Percentiles rank a stretch among this genome's conserved stretches.
These are phyloP conservation scores for Zygogramma bicolorata DNA, from an alignment of 2,888 invertebrate genomes.

Conservation along the genomic window DNA sequence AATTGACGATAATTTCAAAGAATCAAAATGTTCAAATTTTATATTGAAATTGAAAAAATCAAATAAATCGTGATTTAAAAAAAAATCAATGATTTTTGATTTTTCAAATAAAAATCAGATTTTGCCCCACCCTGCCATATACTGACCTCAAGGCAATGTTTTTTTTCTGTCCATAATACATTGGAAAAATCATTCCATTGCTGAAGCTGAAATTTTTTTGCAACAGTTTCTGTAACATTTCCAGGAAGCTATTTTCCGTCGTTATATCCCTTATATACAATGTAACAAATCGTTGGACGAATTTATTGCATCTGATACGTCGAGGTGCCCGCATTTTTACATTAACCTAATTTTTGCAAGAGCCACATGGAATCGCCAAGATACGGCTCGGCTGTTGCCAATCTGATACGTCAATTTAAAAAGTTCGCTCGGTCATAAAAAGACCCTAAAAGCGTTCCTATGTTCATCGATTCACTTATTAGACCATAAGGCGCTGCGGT, in stretches of 20 bases:
- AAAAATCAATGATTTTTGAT: no score
- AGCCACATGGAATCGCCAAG: slow-evolving; percentile 35
- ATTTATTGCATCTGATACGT: background rate
- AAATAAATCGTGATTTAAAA: no score
- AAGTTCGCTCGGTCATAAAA: slow-evolving; percentile 40
- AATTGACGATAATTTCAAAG: no score
- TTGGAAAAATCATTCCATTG: no score
- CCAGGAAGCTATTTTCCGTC: background rate
- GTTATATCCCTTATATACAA: background rate
- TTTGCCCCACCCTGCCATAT: no score
- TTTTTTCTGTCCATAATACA: no score
- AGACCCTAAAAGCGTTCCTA: slow-evolving; percentile 45
- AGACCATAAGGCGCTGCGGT: slow-evolving; percentile 26
- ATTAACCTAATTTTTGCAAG: slow-evolving; percentile 25
- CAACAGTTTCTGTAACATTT: no score
- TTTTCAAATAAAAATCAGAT: no score
- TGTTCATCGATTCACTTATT: slow-evolving; percentile 48
- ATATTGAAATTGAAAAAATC: no score
- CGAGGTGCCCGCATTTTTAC: background rate
- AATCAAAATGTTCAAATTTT: no score
- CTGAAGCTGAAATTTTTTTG: background rate
- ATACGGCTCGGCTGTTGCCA: slow-evolving; percentile 37
- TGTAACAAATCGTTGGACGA: background rate
- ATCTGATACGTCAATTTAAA: slow-evolving; percentile 44
- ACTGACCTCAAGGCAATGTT: no score